Evolutionary conservation across 1,140 invertebrate genomes (phyloP), one percentile per base, ranked within the genome.

Genomic region (Antheraea mylitta): DNA sequence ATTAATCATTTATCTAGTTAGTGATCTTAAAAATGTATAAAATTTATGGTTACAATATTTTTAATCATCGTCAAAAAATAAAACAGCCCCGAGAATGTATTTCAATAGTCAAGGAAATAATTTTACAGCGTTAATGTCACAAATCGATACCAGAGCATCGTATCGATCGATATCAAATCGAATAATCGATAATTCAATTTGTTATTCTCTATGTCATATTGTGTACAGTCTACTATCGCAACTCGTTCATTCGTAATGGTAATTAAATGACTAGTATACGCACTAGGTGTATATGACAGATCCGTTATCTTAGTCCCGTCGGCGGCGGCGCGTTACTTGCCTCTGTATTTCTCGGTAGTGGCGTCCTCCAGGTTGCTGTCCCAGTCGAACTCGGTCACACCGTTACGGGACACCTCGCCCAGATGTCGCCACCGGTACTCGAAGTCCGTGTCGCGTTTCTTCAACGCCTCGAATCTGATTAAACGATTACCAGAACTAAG

Each of bases 361-460:
- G 94, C 95, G 80, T 96, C 96, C 77, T 96, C 96, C 67, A 96
- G 93, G 75, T 96, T 95, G 88, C 95, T 96, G 89, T 97, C 96
- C 96, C 96, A 97, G 92, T 97, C 96, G 86, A 97, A 97, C 86
- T 96, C 96, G 64, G 96, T 96, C 71, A 95, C 95, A 69, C 95
- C 96, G 83, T 93, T 95, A 69, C 94, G 94, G 18, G 95, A 94
- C 71, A 97, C 93, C 78, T 96, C 96, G 70, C 96, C 96, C 68
- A 97, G 93, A 86, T 97, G 96, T 72, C 95, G 94, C 90, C 96
- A 97, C 70, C 96, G 94, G 83, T 96, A 95, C 73, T 95, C 94
- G 86, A 98, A 98, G 89, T 97, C 95, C 9, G 94, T 90, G 90
- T 98, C 97, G 67, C 95, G 94, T 70, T 95, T 94, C 90, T 96